These are phyloP conservation scores for Megaustenia siamemsis DNA, from an alignment of 2,888 invertebrate genomes.

Conservation along the genomic window DNA sequence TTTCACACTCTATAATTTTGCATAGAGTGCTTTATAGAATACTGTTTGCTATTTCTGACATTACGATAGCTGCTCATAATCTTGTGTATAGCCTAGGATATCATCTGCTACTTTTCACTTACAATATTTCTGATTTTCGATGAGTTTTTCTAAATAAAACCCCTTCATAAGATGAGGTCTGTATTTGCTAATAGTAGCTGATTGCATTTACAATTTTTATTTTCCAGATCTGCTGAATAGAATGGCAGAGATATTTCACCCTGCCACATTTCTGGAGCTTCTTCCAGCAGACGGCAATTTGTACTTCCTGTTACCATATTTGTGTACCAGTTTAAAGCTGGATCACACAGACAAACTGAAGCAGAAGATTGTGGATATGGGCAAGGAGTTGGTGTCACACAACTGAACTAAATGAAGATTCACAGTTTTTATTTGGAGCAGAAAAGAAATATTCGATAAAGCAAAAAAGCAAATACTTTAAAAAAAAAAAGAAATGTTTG, in stretches of 20 bases:
- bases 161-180: no score
- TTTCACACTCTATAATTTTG: no score
- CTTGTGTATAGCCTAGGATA: no score
- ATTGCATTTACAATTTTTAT: neutral
- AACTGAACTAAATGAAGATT: neutral
- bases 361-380: slow-evolving; percentile 50
- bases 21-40: no score
- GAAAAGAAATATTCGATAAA: neutral
- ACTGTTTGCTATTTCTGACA: no score
- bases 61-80: no score
- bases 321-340: slow-evolving; percentile 48
- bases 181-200: neutral
- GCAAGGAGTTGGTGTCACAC: slow-evolving; percentile 44
- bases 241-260: slow-evolving; percentile 54
- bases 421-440: neutral
- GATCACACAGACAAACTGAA: slow-evolving; percentile 49
- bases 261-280: slow-evolving; percentile 47
- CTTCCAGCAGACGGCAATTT: slow-evolving; percentile 56
- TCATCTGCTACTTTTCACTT: no score
- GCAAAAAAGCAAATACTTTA: neutral
- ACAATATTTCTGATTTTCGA: no score
- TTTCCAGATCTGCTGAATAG: slow-evolving; percentile 50
- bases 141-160: no score
- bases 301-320: slow-evolving; percentile 55
- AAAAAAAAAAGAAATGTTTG: no score